Base-by-base conservation (phyloP, 2,888 invertebrate species). In the Yponomeuta evonymella region DNA sequence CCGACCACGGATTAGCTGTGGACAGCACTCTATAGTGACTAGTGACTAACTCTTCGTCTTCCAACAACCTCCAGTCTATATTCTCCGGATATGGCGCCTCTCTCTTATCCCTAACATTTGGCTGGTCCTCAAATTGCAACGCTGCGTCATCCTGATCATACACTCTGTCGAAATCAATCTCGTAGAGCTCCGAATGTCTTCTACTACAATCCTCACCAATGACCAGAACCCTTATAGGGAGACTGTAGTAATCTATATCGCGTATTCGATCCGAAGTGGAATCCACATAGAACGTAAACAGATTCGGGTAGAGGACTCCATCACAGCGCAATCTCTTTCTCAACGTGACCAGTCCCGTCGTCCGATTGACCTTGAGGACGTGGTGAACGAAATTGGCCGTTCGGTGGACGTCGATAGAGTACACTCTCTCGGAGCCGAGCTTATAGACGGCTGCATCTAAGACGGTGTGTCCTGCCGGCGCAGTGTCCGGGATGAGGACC, bases 251-350 rank as follows among this genome's bases (percentile, higher is more conserved):
- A 81, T 97, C 96, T 74, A 97, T 96, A 76, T 96, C 96, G 69
- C 95, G 93, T 74, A 96, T 91, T 71, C 96, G 92, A 78, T 95
- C 96, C 74, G 97, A 96, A 70, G 96, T 96, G 58, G 97, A 97
- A 83, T 97, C 97, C 73, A 97, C 95, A 85, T 97, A 96, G 81
- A 97, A 94, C 5, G 97, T 97, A 84, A 97, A 97, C 71, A 97
- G 93, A 79, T 96, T 96, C 0, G 97, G 97, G 81, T 97, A 97
- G 75, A 95, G 95, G 51, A 96, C 93, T 73, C 97, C 97, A 79
- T 96, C 95, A 86, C 97, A 97, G 80, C 95, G 94, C 15, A 97
- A 89, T 71, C 93, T 93, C 79, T 95, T 95, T 75, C 94, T 93
- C 62, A 97, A 89, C n/a, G 94, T 94, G 72, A 97, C 95, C 75